These are phyloP conservation scores for Drosophila quinaria DNA, from an alignment of 2,888 invertebrate genomes.

Conservation along the genomic window DNA sequence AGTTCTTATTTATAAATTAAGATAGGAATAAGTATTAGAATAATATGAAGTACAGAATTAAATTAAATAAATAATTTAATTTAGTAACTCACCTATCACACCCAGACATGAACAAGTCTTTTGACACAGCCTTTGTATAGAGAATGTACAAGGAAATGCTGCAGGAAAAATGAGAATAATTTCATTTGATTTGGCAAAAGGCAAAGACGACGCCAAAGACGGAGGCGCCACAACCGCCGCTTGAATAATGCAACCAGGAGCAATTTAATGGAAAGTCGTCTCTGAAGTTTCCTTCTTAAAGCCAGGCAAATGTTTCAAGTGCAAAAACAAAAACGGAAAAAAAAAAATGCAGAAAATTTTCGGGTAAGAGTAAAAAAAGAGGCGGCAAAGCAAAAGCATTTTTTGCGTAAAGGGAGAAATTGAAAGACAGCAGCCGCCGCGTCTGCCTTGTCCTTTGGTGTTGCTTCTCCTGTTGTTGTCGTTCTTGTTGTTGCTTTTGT, in stretches of 20 bases:
- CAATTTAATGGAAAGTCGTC: slow-evolving; percentile 72
- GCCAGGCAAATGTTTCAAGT: slow-evolving; percentile 65
- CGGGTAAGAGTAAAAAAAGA: slow-evolving; percentile 17
- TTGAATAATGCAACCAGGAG: slow-evolving; percentile 53
- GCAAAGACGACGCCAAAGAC: neutral
- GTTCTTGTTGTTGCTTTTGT: slow-evolving; percentile 25
- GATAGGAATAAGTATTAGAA: too few species aligned
- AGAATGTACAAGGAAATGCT: slow-evolving; percentile 9
- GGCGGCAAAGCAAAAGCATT: slow-evolving; percentile 62
- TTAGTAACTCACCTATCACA: neutral
- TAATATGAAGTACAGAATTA: too few species aligned
- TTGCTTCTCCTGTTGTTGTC: slow-evolving; percentile 3
- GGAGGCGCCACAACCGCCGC: slow-evolving; percentile 16
- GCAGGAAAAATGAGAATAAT: slow-evolving; percentile 54
- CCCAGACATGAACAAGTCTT: neutral
- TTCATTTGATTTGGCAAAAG: slow-evolving; percentile 61
- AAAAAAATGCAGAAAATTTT: slow-evolving; percentile 24
- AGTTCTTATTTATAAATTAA: neutral
- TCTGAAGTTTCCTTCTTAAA: slow-evolving; percentile 70
- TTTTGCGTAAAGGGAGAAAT: slow-evolving; percentile 63
- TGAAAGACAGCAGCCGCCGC: slow-evolving; percentile 63
- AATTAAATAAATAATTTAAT: neutral
- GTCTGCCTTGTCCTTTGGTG: slow-evolving; percentile 47
- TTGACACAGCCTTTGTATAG: neutral
- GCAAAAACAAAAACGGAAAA: slow-evolving; percentile 46